Evolutionary conservation across 64 coral and sea anemone genomes (phyloP), one percentile per base, ranked within the genome.

Genomic region (Actinia equina): DNA sequence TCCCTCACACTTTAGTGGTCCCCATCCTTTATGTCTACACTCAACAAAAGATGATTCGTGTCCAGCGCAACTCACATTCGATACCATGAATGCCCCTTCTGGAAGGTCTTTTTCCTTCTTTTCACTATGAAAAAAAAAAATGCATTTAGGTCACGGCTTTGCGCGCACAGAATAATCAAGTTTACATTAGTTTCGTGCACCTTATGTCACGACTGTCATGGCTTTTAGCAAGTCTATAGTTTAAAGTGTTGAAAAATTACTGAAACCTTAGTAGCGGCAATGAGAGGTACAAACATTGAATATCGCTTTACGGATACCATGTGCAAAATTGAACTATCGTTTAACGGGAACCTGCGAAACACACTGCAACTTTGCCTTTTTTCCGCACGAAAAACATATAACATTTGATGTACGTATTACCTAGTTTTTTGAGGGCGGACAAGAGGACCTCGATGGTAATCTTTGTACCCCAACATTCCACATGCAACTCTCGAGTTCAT

Each of bases 31-130:
- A 62, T 96, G 94, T 25, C 93, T 84, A 84, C 94, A 96, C 16
- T 90, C 91, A 37, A 96, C 91, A 30, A 96, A 86, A 1, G 94
- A 96, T 4, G 94, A 92, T 64, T 96, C 94, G 46, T 85, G 89
- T 5, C 94, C 94, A 65, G 77, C 88, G 49, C 94, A 96, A 19
- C 52, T 88, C 58, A 96, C 59, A 18, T 89, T 86, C 26, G 79
- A 86, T 77, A 96, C 60, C 83, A 84, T 27, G 46, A 45, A 81
- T 57, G 7, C 15, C 55, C 55, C 55, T 57, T 57, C 15, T 57
- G 55, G 55, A 57, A 57, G 13, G 55, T 11, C 46, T 19, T 60
- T 60, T 20, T 60, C 10, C n/a, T 65, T n/a, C 62, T 65, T 65
- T 65, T 65, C 15, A 20, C 62, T 65, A n/a, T 23, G 19, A 23